Evolutionary conservation across 2,888 invertebrate species (phyloP).

Genomic region (Luperina nickerlii): DNA sequence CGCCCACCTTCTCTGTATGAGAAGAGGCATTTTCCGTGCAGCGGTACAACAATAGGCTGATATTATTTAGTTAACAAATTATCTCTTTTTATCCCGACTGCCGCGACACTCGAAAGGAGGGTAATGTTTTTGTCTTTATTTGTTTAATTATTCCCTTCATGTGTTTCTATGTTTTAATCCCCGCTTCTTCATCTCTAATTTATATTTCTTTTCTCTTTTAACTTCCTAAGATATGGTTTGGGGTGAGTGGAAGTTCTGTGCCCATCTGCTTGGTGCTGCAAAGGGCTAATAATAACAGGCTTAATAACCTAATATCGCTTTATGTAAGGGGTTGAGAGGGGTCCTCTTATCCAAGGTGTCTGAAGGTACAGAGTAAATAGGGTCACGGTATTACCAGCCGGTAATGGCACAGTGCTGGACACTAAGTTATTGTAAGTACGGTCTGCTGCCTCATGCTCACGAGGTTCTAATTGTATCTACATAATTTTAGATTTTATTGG

Average conservation of each 20-base stretch:
- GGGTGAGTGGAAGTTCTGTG: conserved; percentile 28
- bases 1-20: too few relatives aligned
- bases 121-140: not conserved
- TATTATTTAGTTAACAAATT: not conserved
- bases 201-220: not conserved
- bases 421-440: conserved; percentile 8
- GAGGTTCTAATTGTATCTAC: not conserved
- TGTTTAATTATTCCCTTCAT: too few relatives aligned
- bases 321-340: conserved; percentile 59
- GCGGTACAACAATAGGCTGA: too few relatives aligned
- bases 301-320: conserved; percentile 61
- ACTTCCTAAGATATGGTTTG: not conserved
- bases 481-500: not conserved
- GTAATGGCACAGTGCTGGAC: conserved; percentile 16
- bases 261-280: not conserved
- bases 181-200: too few relatives aligned
- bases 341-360: conserved; percentile 42
- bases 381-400: conserved; percentile 31
- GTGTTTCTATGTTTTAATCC: not conserved
- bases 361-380: conserved; percentile 37
- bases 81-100: not conserved
- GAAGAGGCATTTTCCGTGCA: too few relatives aligned
- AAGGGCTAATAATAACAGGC: conserved; percentile 57
- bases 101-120: not conserved
- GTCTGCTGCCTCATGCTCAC: not conserved